Base-by-base conservation (phyloP, 2,888 invertebrate species). In the Plebejus anna region DNA sequence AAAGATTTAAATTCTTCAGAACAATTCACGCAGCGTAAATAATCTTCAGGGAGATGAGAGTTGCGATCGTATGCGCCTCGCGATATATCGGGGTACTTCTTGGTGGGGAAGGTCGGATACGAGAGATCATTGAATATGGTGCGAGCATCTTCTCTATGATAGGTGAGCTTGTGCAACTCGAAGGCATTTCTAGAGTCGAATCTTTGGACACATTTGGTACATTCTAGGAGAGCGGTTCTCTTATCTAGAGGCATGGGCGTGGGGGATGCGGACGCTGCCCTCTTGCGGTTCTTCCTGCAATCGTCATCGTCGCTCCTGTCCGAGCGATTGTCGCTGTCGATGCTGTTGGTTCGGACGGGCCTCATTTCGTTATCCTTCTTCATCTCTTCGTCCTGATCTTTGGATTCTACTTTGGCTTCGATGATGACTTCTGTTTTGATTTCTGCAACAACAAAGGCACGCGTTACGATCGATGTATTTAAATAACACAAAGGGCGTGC, bases 41-140 rank as follows among this genome's bases (percentile, higher is more conserved):
- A 95, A 75, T 96, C 94, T 59, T 94, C 95, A 0, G 95, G 94
- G 76, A 95, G 94, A 81, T 96, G 96, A 13, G 96, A 83, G 75
- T 85, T 88, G 78, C 96, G 94, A 83, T 97, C 97, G 86, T 96
- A 96, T 79, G 96, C 94, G 36, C 96, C 95, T 80, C 96, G 95
- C 0, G 97, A 96, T 80, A 97, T 97, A 76, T 97, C 95, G 0
- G 97, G 96, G 84, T 97, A 97, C 85, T 97, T 97, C 81, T 95
- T 95, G 78, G 95, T 96, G 0, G 97, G 96, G 85, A 97, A 98
- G 84, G 97, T 97, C n/a, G 96, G 95, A 85, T 96, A 97, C 2
- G 96, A 95, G 76, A 96, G 90, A 86, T 97, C 97, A 81, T 95
- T 95, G 86, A 96, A 96, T 22, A 96, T 96, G 1, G 95, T 89